Conservation (phyloP, 2,797 vertebrate genomes). For the Cirrhinus molitorella region DNA sequence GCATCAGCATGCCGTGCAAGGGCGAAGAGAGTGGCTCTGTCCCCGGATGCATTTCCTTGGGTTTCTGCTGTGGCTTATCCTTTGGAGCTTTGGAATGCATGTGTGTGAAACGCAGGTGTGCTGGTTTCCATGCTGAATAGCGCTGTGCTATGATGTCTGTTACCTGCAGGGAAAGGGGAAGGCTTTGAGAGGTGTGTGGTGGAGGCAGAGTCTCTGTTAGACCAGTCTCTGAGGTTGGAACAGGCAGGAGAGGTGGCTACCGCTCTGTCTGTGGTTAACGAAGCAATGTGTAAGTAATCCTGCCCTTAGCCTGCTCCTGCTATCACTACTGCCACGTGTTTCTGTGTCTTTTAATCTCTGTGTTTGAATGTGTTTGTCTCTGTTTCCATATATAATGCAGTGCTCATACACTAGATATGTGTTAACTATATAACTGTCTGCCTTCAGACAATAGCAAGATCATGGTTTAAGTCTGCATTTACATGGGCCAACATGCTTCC, state of each 20-base stretch:
- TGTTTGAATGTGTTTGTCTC: constrained; percentile 27
- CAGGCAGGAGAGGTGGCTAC: constrained; percentile 92
- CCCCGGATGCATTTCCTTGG: constrained; percentile 23
- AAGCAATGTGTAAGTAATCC: constrained; percentile 96
- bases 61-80: constrained; percentile 41
- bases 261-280: constrained; percentile 92
- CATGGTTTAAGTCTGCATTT: not conserved
- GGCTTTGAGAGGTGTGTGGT: constrained; percentile 89
- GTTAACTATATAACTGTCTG: not conserved
- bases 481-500: not conserved
- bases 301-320: constrained; percentile 60
- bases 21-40: not conserved
- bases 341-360: not conserved
- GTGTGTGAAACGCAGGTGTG: constrained; percentile 18
- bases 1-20: not conserved
- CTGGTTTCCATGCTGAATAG: constrained; percentile 46
- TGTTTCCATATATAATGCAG: not conserved
- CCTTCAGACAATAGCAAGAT: not conserved
- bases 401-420: not conserved
- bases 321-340: constrained; percentile 15
- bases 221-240: constrained; percentile 93
- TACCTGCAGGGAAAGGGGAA: constrained; percentile 89
- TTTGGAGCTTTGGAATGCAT: constrained; percentile 27
- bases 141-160: constrained; percentile 55
- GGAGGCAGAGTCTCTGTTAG: constrained; percentile 92